phyloP scores from a whole-genome alignment of 2,888 invertebrate species.

The Euspilapteryx auroguttella region DNA sequence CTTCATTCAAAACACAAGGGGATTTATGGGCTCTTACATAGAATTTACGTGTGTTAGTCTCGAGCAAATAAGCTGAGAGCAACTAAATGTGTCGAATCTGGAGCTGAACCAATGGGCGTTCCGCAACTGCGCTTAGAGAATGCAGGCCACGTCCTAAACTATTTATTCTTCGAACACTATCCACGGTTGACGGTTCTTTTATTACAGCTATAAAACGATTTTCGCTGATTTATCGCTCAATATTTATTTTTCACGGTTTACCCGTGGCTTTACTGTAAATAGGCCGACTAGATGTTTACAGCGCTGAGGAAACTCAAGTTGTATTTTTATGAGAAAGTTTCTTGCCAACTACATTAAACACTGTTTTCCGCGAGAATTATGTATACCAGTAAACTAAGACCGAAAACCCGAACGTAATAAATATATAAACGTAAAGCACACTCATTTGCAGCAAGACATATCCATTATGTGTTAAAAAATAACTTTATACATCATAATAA shows the following conservation, averaged over 20 bases:
- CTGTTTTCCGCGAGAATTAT: too few species aligned
- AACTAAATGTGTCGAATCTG: conserved; percentile 29
- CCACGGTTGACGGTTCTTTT: conserved; percentile 52
- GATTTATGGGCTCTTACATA: conserved; percentile 22
- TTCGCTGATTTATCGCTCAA: conserved; percentile 47
- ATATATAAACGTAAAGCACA: too few species aligned
- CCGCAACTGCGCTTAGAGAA: conserved; percentile 28
- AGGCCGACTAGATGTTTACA: conserved; percentile 21
- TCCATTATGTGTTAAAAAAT: conserved; percentile 16
- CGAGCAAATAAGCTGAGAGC: conserved; percentile 22
- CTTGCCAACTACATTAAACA: conserved; percentile 5
- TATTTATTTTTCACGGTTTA: conserved; percentile 55
- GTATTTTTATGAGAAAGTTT: conserved; percentile 13
- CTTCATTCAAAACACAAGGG: conserved; percentile 6
- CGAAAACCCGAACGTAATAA: too few species aligned
- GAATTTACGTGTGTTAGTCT: conserved; percentile 20
- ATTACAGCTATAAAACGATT: conserved; percentile 53
- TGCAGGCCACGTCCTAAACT: conserved; percentile 33
- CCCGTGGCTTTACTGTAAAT: conserved; percentile 27
- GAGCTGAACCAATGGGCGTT: conserved; percentile 28
- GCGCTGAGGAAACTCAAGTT: conserved; percentile 21
- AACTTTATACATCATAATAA: conserved; percentile 24
- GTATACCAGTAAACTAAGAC: too few species aligned
- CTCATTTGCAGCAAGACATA: too few species aligned
- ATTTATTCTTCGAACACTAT: conserved; percentile 40